phyloP scores from a whole-genome alignment of 92 coral and sea anemone species.

The Porites cylindrica region DNA sequence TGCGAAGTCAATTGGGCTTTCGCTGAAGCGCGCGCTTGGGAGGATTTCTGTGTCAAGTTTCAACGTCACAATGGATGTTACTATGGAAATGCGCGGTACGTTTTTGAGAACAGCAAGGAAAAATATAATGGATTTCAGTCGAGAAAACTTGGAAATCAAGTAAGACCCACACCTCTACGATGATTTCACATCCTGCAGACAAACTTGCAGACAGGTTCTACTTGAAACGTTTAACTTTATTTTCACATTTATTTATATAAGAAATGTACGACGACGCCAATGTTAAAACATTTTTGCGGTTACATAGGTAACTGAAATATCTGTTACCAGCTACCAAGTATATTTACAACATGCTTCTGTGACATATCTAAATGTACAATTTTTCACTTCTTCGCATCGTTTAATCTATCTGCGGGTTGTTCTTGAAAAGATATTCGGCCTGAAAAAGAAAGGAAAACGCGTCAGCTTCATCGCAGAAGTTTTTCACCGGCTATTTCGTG shows the following conservation, averaged over 20 bases:
- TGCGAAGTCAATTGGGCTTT: too few species aligned
- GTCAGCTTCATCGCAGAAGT: not conserved
- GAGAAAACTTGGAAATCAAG: too few species aligned
- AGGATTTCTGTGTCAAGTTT: too few species aligned
- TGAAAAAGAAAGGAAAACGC: slow-evolving; percentile 48
- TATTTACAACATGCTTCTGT: not conserved
- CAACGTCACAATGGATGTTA: too few species aligned
- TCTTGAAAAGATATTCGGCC: slow-evolving; percentile 98
- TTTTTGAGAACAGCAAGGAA: too few species aligned
- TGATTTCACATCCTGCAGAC: too few species aligned
- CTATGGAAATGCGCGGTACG: too few species aligned
- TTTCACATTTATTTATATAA: slow-evolving; percentile 26
- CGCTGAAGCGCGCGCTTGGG: too few species aligned
- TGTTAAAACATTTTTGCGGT: not conserved
- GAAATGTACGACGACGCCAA: not conserved
- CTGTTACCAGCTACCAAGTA: too few species aligned
- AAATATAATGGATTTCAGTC: too few species aligned
- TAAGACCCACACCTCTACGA: too few species aligned
- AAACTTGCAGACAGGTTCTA: not conserved
- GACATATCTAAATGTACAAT: slow-evolving; percentile 28
- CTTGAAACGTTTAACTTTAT: not conserved
- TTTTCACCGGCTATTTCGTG: not conserved
- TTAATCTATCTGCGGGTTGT: slow-evolving; percentile 97
- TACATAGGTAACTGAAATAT: not conserved
- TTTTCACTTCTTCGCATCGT: not conserved